Evolutionary conservation across 2,797 vertebrate species (phyloP).

Genomic region (Neosilurus hyrtlii): DNA sequence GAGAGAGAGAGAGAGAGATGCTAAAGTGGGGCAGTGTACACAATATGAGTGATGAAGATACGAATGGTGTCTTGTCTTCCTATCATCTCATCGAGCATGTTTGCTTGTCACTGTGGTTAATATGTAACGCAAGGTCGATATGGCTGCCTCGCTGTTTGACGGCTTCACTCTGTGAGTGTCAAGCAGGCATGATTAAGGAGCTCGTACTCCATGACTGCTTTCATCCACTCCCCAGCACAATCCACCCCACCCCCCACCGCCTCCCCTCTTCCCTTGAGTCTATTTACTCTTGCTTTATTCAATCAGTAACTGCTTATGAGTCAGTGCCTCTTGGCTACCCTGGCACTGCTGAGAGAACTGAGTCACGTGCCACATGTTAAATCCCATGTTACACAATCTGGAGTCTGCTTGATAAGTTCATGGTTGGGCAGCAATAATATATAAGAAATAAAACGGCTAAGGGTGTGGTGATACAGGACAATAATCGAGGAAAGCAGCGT

Average conservation of each 20-base stretch:
- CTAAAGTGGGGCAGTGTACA: not conserved
- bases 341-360: constrained; percentile 29
- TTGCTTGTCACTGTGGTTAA: constrained; percentile 67
- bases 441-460: not conserved
- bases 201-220: constrained; percentile 69
- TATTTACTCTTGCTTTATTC: constrained; percentile 71
- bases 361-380: not conserved
- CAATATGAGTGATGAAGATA: not conserved
- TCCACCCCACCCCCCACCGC: constrained; percentile 54
- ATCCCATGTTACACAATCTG: constrained; percentile 7
- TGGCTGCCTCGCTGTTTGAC: constrained; percentile 69
- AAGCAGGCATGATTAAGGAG: constrained; percentile 80
- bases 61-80: constrained; percentile 42
- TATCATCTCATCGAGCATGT: constrained; percentile 38
- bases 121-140: constrained; percentile 77
- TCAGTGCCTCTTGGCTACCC: constrained; percentile 60
- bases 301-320: constrained; percentile 75
- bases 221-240: constrained; percentile 65
- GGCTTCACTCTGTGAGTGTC: constrained; percentile 79
- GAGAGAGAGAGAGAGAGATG: constrained; percentile 3
- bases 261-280: constrained; percentile 44
- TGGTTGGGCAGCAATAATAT: not conserved
- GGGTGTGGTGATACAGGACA: not conserved
- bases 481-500: not conserved
- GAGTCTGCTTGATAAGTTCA: not conserved